Percentiles rank a stretch among this genome's conserved stretches.
phyloP scores from a whole-genome alignment of 1,140 invertebrate species.

The Psix sp. region DNA sequence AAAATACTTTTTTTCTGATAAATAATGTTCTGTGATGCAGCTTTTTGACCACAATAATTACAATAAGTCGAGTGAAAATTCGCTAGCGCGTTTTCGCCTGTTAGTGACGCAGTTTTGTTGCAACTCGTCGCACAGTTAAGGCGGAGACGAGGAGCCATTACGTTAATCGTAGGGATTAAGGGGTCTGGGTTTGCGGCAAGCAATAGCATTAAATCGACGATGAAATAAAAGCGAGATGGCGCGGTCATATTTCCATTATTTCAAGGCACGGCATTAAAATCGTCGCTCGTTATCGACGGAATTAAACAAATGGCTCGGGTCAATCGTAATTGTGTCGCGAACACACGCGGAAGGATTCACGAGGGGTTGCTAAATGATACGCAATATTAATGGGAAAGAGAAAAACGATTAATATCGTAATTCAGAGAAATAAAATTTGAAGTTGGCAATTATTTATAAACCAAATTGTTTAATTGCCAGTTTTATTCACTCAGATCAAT shows the following conservation, averaged over 20 bases:
- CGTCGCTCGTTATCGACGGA: constrained; percentile 60
- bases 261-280: constrained; percentile 52
- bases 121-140: constrained; percentile 25
- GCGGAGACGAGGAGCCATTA: constrained; percentile 49
- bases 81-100: constrained; percentile 21
- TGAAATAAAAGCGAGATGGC: constrained; percentile 55
- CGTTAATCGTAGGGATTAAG: constrained; percentile 58
- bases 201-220: constrained; percentile 52
- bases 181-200: constrained; percentile 35
- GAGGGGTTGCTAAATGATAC: constrained; percentile 25
- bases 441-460: constrained; percentile 23
- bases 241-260: constrained; percentile 61
- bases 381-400: constrained; percentile 45
- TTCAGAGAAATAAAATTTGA: constrained; percentile 41
- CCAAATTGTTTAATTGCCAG: constrained; percentile 36
- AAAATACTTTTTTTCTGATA: too few species aligned
- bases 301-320: constrained; percentile 61
- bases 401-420: constrained; percentile 57
- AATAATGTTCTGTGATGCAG: constrained; percentile 5
- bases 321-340: constrained; percentile 60
- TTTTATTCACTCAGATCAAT: too few species aligned
- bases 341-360: constrained; percentile 29
- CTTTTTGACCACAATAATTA: constrained; percentile 17
- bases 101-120: constrained; percentile 51
- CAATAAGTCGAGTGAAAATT: constrained; percentile 26